phyloP scores from a whole-genome alignment of 2,113 vertebrate species.

The Merops nubicus region DNA sequence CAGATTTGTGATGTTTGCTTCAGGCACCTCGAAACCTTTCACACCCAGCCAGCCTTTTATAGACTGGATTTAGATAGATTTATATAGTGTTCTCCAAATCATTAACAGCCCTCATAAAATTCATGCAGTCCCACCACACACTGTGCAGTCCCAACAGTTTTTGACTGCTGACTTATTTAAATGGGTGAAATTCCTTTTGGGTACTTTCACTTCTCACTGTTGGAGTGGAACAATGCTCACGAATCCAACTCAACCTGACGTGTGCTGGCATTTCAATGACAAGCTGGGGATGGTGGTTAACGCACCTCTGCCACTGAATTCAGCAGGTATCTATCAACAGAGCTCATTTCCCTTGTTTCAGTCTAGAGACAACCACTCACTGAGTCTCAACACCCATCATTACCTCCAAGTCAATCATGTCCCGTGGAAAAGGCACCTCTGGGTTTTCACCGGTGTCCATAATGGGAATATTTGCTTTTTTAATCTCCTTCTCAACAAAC shows the following conservation, averaged over 20 bases:
- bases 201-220: not conserved
- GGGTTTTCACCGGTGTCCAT: conserved; percentile 97
- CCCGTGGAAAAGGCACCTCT: conserved; percentile 94
- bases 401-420: conserved; percentile 99
- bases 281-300: not conserved
- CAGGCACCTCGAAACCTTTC: not conserved
- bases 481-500: conserved; percentile 98
- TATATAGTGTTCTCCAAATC: not conserved
- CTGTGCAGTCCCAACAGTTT: fast-evolving
- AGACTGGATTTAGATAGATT: too few species aligned
- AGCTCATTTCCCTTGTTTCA: too few species aligned
- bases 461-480: conserved; percentile 90
- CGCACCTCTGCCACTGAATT: not conserved
- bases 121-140: not conserved
- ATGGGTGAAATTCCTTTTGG: not conserved
- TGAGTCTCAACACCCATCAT: not conserved
- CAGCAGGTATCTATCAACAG: fast-evolving
- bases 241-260: fast-evolving
- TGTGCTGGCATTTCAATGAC: not conserved
- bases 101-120: fast-evolving
- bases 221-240: not conserved
- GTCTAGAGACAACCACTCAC: not conserved
- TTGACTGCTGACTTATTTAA: not conserved
- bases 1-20: not conserved
- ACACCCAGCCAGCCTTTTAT: not conserved